phyloP scores from a whole-genome alignment of 2,113 vertebrate species.

The Helogale parvula region DNA sequence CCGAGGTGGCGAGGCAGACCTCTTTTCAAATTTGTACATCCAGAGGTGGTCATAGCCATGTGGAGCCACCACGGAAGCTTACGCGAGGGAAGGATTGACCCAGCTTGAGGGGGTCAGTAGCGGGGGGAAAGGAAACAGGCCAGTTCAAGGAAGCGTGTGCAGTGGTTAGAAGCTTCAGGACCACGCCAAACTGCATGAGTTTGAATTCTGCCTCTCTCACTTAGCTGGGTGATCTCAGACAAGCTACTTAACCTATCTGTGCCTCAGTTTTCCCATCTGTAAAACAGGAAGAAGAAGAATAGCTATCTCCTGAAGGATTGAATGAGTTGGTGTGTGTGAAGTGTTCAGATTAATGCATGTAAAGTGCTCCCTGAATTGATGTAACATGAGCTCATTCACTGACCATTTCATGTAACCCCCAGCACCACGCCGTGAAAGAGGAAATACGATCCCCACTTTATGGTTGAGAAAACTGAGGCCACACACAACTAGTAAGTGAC shows the following conservation, averaged over 20 bases:
- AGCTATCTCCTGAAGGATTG: neutral
- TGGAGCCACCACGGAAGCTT: neutral
- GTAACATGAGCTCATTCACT: neutral
- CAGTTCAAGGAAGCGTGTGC: neutral
- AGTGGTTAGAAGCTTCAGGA: neutral
- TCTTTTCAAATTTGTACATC: neutral
- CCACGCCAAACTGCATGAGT: neutral
- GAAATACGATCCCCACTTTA: neutral
- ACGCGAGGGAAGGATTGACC: neutral
- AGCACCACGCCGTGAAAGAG: neutral
- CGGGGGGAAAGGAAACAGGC: neutral
- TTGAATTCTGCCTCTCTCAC: neutral
- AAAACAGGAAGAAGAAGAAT: neutral
- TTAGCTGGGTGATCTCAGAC: neutral
- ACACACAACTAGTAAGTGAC: neutral
- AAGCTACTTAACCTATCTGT: neutral
- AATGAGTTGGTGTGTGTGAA: neutral
- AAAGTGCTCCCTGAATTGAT: neutral
- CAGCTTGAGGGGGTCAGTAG: neutral
- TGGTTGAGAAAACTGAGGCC: neutral
- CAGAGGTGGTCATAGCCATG: neutral
- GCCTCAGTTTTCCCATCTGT: neutral
- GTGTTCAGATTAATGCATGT: neutral
- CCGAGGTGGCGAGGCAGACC: neutral
- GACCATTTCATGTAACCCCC: neutral